phyloP scores from a whole-genome alignment of 2,113 vertebrate genomes.

The Callocephalon fimbriatum region DNA sequence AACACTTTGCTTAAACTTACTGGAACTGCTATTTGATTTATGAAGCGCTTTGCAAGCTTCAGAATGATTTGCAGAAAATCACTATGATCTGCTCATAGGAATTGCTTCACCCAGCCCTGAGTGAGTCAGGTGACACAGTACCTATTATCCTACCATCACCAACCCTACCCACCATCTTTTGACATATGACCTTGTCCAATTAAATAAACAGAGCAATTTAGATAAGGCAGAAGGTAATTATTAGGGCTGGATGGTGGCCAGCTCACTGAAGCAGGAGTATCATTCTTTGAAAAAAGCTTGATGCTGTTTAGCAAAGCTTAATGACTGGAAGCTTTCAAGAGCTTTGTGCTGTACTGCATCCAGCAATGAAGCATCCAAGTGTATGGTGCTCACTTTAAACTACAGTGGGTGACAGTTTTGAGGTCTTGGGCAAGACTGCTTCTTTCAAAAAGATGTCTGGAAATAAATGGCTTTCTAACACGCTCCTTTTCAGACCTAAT shows the following conservation, averaged over 20 bases:
- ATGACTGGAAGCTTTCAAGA: conserved; percentile 23
- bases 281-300: conserved; percentile 12
- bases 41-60: background rate
- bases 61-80: background rate
- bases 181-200: conserved; percentile 8
- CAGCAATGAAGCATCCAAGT: background rate
- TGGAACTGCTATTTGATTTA: conserved; percentile 19
- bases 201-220: conserved; percentile 49
- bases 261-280: background rate
- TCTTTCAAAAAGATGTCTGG: background rate
- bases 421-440: background rate
- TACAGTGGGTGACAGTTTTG: background rate
- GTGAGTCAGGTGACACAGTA: background rate
- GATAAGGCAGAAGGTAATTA: conserved; percentile 47
- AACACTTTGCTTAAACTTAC: background rate
- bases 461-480: background rate
- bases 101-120: background rate
- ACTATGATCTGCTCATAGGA: background rate
- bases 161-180: conserved; percentile 1
- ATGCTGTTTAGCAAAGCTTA: background rate
- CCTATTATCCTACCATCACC: background rate
- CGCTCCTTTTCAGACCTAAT: background rate
- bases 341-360: background rate
- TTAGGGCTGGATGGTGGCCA: conserved; percentile 18
- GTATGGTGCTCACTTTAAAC: background rate